A percentile compares a stretch with the other conserved stretches of the same genome.
phyloP scores from a whole-genome alignment of 2,797 vertebrate species.

The Mico argentatus region DNA sequence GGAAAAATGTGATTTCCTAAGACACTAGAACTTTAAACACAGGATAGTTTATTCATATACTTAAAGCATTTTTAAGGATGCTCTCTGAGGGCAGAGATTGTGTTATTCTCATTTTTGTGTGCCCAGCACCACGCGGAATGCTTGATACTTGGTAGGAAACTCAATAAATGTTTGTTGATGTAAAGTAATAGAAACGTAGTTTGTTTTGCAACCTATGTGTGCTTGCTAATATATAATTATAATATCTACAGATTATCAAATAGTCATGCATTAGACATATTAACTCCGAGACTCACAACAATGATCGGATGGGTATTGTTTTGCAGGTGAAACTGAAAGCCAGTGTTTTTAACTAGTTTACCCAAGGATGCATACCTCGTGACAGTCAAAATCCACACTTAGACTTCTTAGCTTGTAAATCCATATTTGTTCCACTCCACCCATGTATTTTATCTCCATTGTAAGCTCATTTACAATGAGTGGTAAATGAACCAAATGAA shows the following conservation, averaged over 20 bases:
- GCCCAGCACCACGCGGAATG: neutral
- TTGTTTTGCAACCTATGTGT: neutral
- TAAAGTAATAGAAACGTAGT: neutral
- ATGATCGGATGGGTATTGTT: neutral
- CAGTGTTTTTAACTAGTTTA: neutral
- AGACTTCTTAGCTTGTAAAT: neutral
- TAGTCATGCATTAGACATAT: neutral
- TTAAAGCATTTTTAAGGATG: neutral
- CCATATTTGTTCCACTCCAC: neutral
- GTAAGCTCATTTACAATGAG: neutral
- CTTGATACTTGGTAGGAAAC: neutral
- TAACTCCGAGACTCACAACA: neutral
- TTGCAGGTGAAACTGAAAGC: neutral
- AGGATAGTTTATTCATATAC: neutral
- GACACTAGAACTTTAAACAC: neutral
- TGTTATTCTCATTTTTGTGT: neutral
- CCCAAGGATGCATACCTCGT: neutral
- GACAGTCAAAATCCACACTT: neutral
- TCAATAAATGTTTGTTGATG: neutral
- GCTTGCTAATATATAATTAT: neutral
- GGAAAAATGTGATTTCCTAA: conserved; percentile 1
- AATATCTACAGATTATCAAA: neutral
- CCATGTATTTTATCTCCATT: neutral
- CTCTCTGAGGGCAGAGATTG: neutral
- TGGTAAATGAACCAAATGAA: neutral